Base-by-base conservation (phyloP, 2,888 invertebrate species). In the Eremobia ochroleuca region DNA sequence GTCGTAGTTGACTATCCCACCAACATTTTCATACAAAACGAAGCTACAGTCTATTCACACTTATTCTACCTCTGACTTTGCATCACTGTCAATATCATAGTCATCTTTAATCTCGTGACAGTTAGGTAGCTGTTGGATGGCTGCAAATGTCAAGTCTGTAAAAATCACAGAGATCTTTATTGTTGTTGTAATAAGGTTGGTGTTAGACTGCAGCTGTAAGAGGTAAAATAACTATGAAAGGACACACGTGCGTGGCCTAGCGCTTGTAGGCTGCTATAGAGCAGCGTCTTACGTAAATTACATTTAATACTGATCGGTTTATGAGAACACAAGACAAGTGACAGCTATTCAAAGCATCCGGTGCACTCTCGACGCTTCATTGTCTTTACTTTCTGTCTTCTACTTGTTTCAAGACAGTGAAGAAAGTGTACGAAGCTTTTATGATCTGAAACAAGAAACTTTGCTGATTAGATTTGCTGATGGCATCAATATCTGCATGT, bases 371-470 rank as follows among this genome's bases (percentile, higher is more conserved):
- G 1, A 80, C 8, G 5, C n/a, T 46, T 37, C 37, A 31, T 31
- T 40, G 28, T 40, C 8, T 37, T 64, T 71, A 82, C 34, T 82
- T 79, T 67, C 87, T 82, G 8, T 92, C 91, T 59, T 91, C 92
- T 0, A 93, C 91, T 81, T 92, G 93, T 72, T 94, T 91, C 21
- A 96, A 89, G 0, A 97, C 95, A 0, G 97, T 97, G 86, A 97
- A 97, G 88, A 97, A 96, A 0, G 97, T 96, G 89, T 97, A 97
- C 0, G 97, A 97, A 0, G 95, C 93, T 87, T 96, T 96, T 34
- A 97, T 92, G 28, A 97, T 96, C 97, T 97, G 94, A 77, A 96
- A 96, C 68, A 52, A 82, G 6, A 76, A 76, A 72, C 6, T 25
- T n/a, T 68, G 2, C 4, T 25, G 11, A 37, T 73, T 43, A 28